Evolutionary conservation across 2,888 invertebrate species (phyloP).

Genomic region (Mactromeris polynyma): DNA sequence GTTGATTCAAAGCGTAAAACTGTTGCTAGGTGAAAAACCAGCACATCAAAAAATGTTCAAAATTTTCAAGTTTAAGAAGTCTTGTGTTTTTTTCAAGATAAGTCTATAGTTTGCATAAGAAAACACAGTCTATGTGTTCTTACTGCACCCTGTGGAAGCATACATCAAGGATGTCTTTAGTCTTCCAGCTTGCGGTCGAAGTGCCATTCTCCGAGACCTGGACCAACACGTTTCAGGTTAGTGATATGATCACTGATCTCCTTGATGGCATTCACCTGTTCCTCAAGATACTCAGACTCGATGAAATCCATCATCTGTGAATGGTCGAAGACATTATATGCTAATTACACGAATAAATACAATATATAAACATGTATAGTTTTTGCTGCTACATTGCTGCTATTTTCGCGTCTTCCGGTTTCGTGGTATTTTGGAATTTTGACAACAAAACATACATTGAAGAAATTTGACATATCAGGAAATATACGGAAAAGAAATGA

Average conservation of each 20-base stretch:
- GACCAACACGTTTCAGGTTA: conserved; percentile 90
- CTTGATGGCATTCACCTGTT: conserved; percentile 89
- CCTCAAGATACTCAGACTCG: conserved; percentile 90
- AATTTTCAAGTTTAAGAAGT: neutral
- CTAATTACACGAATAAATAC: too few relatives aligned
- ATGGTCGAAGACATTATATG: too few relatives aligned
- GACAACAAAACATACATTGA: too few relatives aligned
- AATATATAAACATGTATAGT: too few relatives aligned
- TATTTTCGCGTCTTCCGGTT: too few relatives aligned
- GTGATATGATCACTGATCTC: conserved; percentile 91
- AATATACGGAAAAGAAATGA: too few relatives aligned
- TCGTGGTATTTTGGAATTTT: too few relatives aligned
- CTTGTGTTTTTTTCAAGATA: neutral
- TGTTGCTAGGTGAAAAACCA: neutral
- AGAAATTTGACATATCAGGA: too few relatives aligned
- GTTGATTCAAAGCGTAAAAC: neutral
- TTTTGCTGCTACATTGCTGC: too few relatives aligned
- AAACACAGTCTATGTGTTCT: neutral
- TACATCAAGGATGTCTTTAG: conserved; percentile 2
- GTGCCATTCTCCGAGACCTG: conserved; percentile 89
- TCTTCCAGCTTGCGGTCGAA: conserved; percentile 88
- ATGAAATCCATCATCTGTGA: conserved; percentile 90
- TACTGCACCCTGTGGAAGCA: neutral
- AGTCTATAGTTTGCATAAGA: neutral
- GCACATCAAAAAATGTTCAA: neutral